These are phyloP conservation scores for Brachypodius melanocephalos DNA, from an alignment of 2,113 vertebrate species.

Conservation along the genomic window DNA sequence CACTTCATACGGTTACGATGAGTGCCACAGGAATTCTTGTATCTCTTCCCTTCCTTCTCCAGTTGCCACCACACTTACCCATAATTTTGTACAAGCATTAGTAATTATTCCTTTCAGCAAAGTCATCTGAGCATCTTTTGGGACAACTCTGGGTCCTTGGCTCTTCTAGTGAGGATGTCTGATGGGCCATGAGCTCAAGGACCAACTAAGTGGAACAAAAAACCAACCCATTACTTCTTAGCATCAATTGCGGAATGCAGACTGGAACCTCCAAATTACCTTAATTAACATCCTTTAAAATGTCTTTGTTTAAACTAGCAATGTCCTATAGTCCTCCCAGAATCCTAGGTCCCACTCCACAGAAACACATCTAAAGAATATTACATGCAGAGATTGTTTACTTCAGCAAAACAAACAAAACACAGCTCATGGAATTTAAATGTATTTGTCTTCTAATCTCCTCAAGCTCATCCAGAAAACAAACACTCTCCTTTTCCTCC, in stretches of 20 bases:
- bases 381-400: not conserved
- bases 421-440: not conserved
- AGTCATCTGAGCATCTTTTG: not conserved
- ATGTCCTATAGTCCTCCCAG: not conserved
- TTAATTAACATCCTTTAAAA: not conserved
- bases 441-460: not conserved
- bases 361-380: not conserved
- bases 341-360: not conserved
- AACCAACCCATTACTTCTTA: not conserved
- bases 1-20: accelerated
- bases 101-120: not conserved
- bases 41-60: not conserved
- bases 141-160: not conserved
- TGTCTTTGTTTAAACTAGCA: not conserved
- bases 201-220: not conserved
- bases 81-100: not conserved
- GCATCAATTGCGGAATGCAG: not conserved
- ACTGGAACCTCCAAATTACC: not conserved
- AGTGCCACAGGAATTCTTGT: not conserved
- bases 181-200: not conserved
- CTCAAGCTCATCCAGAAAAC: not conserved
- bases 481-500: not conserved
- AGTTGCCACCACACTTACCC: not conserved
- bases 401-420: not conserved
- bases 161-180: not conserved